These are phyloP conservation scores for Cryptotermes secundus DNA, from an alignment of 1,140 invertebrate species.

Conservation along the genomic window DNA sequence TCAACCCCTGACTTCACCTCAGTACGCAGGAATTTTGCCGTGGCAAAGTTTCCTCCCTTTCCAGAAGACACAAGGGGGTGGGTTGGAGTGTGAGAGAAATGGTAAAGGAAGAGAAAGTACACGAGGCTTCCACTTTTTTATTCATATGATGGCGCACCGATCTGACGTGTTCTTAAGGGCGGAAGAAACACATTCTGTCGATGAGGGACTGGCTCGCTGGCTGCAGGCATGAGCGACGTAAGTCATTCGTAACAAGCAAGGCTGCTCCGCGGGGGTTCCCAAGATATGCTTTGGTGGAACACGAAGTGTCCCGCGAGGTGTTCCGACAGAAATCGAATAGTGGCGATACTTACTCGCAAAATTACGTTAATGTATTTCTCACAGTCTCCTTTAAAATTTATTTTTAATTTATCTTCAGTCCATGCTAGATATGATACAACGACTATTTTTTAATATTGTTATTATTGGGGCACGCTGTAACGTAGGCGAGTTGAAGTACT, in stretches of 20 bases:
- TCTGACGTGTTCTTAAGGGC: slow-evolving; percentile 9
- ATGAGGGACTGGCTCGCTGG: not conserved
- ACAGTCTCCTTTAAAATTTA: too few relatives aligned
- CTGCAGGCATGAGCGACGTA: not conserved
- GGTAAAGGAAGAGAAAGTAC: not conserved
- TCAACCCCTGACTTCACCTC: slow-evolving; percentile 1
- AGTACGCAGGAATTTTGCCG: not conserved
- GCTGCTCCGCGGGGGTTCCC: too few relatives aligned
- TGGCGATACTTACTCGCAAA: too few relatives aligned
- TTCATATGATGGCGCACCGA: slow-evolving; percentile 14
- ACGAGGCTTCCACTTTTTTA: not conserved
- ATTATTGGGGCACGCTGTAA: too few relatives aligned
- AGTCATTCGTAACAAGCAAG: not conserved
- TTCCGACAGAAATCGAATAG: too few relatives aligned
- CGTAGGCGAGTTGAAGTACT: too few relatives aligned
- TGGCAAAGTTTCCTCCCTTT: not conserved
- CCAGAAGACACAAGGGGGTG: not conserved
- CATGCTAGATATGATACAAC: too few relatives aligned
- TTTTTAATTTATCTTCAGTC: too few relatives aligned
- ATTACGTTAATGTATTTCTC: too few relatives aligned
- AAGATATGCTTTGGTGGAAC: too few relatives aligned
- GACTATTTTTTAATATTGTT: too few relatives aligned
- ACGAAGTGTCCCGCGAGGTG: too few relatives aligned
- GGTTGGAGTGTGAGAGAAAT: not conserved
- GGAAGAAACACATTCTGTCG: slow-evolving; percentile 15